Base-by-base conservation (phyloP, 2,888 invertebrate species). In the Bembecia ichneumoniformis region DNA sequence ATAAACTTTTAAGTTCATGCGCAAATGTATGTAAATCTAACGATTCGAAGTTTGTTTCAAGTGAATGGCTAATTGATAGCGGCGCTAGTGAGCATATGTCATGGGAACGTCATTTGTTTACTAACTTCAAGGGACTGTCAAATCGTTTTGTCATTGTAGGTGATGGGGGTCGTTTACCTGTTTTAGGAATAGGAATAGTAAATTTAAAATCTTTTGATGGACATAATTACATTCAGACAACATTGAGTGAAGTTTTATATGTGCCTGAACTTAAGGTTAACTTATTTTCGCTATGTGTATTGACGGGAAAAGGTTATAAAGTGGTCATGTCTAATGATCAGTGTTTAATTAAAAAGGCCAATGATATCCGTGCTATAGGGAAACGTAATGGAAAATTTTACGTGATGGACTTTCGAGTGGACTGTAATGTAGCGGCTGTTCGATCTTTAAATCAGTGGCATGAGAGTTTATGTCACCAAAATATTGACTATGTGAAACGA, bases 11-110 rank as follows among this genome's bases (percentile, higher is more conserved):
- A 11, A 15, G n/a, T 7, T 9, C 17, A 48, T 40, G 48, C 48
- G n/a, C 20, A 36, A 10, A 43, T 48, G 43, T 11, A 15, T 5
- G 15, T n/a, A 13, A 40, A 11, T 15, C n/a, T 11, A 3, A 7
- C 16, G 15, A 13, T 10, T 43, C n/a, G 48, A 48, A 40, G 16
- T 40, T 35, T 10, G 43, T 48, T 15, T 11, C n/a, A 46, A 5
- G 13, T 14, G 11, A 44, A 20, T 44, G 35, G 48, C 9, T 48
- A 44, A 14, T 43, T 13, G 48, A 48, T 35, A 35, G 43, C 14
- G 48, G 48, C 13, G 48, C 48, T 11, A 44, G 43, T 14, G 20
- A 48, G 3, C 46, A 46, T 46, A 46, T 46, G 46, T 46, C 16
- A 7, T 7, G n/a, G 4, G n/a, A 11, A 9, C 14, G 17, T 9